Percentiles rank a stretch among this genome's conserved stretches.
These are phyloP conservation scores for Penelope pileata DNA, from an alignment of 2,113 vertebrate species.

Conservation along the genomic window DNA sequence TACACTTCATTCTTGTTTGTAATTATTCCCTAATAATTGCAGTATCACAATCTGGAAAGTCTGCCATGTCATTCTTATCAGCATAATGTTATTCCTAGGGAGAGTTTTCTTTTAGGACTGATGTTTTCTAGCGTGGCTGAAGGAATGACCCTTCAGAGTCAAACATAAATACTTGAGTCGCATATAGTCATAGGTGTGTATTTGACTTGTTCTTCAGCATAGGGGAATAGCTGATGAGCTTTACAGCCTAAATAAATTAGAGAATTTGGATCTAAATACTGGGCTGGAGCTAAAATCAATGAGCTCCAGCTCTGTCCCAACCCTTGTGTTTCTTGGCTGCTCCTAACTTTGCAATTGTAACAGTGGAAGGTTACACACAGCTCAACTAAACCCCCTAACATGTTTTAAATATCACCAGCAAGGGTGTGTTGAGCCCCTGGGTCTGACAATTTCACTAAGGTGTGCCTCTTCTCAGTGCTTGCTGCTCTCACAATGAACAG, in stretches of 20 bases:
- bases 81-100: background rate
- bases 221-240: too few relatives aligned
- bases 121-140: background rate
- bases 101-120: background rate
- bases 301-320: background rate
- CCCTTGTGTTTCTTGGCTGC: background rate
- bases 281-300: background rate
- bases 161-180: background rate
- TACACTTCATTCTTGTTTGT: background rate
- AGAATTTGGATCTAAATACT: background rate
- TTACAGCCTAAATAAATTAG: background rate
- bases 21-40: background rate
- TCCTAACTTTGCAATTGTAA: fast-evolving
- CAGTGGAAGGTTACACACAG: background rate
- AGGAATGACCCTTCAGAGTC: background rate
- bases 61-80: background rate
- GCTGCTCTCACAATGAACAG: fast-evolving
- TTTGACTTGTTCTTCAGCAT: too few relatives aligned
- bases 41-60: background rate
- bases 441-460: background rate
- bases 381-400: fast-evolving
- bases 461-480: background rate
- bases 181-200: background rate
- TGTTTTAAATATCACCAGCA: background rate
- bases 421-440: background rate